Percentiles rank a stretch among this genome's conserved stretches.
Evolutionary conservation across 2,797 vertebrate genomes (phyloP).

Genomic region (Capromys pilorides): DNA sequence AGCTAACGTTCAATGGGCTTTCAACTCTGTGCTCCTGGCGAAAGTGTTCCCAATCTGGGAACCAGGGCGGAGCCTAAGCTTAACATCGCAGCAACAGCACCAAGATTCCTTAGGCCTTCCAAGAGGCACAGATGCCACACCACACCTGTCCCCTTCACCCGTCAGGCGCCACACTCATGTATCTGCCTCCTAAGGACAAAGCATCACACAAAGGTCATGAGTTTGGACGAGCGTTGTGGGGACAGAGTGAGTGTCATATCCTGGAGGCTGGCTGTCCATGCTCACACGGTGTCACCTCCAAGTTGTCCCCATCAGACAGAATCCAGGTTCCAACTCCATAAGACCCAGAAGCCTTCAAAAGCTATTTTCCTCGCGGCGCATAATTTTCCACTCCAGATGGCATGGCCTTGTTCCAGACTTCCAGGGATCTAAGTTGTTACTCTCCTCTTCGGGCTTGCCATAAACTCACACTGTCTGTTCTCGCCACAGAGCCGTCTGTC

Average conservation of each 20-base stretch:
- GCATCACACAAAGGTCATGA: neutral
- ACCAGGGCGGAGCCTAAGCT: neutral
- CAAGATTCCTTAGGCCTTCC: neutral
- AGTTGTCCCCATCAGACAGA: neutral
- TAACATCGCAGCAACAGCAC: neutral
- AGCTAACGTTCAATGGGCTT: neutral
- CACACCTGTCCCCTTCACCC: no score
- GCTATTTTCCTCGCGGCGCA: slow-evolving; percentile 41
- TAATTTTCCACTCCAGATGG: slow-evolving; percentile 67
- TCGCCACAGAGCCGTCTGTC: neutral
- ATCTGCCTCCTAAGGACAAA: neutral
- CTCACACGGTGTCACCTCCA: neutral
- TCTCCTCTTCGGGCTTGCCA: neutral
- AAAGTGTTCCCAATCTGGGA: neutral
- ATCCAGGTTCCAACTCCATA: neutral
- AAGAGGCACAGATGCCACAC: neutral
- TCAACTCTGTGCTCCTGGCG: no score
- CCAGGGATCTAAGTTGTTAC: slow-evolving; percentile 20
- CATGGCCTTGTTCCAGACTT: slow-evolving; percentile 63
- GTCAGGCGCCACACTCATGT: neutral
- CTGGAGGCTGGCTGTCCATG: neutral
- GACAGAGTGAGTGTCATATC: neutral
- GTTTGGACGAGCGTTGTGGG: neutral
- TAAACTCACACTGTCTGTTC: neutral
- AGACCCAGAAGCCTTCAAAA: slow-evolving; percentile 6